Evolutionary conservation across 1,140 invertebrate genomes (phyloP).

Genomic region (Chelonus insularis): DNA sequence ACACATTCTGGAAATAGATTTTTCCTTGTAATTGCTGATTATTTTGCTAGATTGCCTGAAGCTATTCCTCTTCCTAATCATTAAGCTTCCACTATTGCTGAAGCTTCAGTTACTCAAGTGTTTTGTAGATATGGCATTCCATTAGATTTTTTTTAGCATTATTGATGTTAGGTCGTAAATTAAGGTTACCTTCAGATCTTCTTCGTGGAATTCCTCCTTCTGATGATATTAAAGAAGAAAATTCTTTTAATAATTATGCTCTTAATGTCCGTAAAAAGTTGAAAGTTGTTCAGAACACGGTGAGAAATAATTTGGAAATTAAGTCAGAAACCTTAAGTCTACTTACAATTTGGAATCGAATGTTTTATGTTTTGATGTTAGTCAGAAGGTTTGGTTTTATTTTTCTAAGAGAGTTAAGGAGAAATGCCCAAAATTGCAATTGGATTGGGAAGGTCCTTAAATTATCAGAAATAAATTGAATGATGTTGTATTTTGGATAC

Average conservation of each 20-base stretch:
- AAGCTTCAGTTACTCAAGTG: slow-evolving; percentile 24
- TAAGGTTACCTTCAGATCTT: slow-evolving; percentile 2
- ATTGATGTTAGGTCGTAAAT: slow-evolving; percentile 9
- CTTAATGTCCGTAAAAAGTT: not conserved
- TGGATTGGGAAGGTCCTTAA: slow-evolving; percentile 23
- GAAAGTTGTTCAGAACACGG: not conserved
- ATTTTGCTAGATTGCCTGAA: slow-evolving; percentile 31
- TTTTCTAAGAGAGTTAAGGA: slow-evolving; percentile 8
- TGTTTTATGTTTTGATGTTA: slow-evolving; percentile 7
- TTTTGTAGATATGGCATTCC: slow-evolving; percentile 29
- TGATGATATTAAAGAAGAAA: not conserved
- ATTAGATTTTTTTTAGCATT: slow-evolving; percentile 31
- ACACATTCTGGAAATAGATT: slow-evolving; percentile 30
- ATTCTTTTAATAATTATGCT: not conserved
- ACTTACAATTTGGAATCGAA: slow-evolving; percentile 9
- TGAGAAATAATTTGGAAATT: not conserved
- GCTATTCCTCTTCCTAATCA: slow-evolving; percentile 29
- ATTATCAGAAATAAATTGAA: slow-evolving; percentile 17
- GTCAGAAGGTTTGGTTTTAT: slow-evolving; percentile 23
- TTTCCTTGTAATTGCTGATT: slow-evolving; percentile 33
- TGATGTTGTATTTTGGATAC: slow-evolving; percentile 22
- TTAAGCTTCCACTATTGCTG: slow-evolving; percentile 21
- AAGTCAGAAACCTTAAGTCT: slow-evolving; percentile 11
- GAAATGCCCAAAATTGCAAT: slow-evolving; percentile 18
- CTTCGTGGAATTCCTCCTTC: slow-evolving; percentile 1